Percentiles rank a stretch among this genome's conserved stretches.
Conservation (phyloP, 2,113 vertebrate species). For the Calidris pugnax region DNA sequence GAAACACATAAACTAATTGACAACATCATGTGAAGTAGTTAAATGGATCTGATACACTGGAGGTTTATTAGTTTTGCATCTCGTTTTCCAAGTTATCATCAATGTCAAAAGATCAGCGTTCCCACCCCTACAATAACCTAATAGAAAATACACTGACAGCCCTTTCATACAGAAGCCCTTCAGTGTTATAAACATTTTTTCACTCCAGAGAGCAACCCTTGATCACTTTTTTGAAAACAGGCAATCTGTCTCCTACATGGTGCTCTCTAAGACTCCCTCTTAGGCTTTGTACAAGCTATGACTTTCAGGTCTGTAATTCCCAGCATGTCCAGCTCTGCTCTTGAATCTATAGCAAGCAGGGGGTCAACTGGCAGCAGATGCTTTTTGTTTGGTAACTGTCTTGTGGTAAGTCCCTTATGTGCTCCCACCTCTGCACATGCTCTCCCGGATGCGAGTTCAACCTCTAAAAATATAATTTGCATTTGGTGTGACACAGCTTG, state of each 20-base stretch:
- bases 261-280: neutral
- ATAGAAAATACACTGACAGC: neutral
- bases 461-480: neutral
- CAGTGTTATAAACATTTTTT: neutral
- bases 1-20: neutral
- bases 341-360: neutral
- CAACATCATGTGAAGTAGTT: neutral
- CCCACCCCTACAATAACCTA: neutral
- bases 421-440: rapidly evolving
- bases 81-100: neutral
- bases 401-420: neutral
- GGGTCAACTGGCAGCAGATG: neutral
- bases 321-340: neutral
- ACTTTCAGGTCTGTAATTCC: neutral
- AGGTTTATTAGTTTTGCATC: neutral
- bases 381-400: neutral
- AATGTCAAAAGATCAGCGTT: neutral
- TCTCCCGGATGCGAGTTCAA: neutral
- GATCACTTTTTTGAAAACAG: neutral
- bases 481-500: neutral
- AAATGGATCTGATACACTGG: neutral
- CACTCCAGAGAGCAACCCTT: neutral
- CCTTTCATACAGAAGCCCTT: neutral
- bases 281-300: neutral
- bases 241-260: neutral